Percentiles rank a stretch among this genome's conserved stretches.
phyloP scores from a whole-genome alignment of 1,140 invertebrate genomes.

The Aphaenogaster ashmeadi region DNA sequence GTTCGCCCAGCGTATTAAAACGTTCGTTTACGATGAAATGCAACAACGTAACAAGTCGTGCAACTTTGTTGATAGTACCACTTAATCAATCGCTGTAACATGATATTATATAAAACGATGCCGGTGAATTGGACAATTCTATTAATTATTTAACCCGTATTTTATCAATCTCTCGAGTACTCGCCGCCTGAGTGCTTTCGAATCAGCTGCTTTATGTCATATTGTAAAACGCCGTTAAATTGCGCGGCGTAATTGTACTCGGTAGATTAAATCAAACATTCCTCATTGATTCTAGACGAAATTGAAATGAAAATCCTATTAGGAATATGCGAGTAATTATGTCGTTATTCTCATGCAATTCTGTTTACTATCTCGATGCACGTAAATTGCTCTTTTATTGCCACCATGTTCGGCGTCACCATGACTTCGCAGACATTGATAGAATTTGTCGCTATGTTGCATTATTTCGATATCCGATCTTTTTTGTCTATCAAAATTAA shows the following conservation, averaged over 20 bases:
- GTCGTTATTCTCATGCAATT: slow-evolving; percentile 56
- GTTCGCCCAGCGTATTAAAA: slow-evolving; percentile 1
- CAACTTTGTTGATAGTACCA: slow-evolving; percentile 44
- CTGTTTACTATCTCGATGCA: slow-evolving; percentile 47
- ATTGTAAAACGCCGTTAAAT: slow-evolving; percentile 64
- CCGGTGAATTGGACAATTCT: slow-evolving; percentile 57
- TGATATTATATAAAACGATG: slow-evolving; percentile 53
- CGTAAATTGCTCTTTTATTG: slow-evolving; percentile 35
- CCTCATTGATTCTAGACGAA: slow-evolving; percentile 65
- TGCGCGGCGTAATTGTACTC: slow-evolving; percentile 59
- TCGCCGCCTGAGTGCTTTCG: slow-evolving; percentile 50
- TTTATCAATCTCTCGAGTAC: slow-evolving; percentile 57
- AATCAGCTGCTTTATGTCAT: slow-evolving; percentile 62
- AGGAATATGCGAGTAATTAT: slow-evolving; percentile 64
- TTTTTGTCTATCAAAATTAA: slow-evolving; percentile 30
- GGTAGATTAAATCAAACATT: slow-evolving; percentile 62
- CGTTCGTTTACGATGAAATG: neutral
- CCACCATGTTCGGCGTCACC: neutral
- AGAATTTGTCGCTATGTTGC: neutral
- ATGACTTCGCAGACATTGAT: neutral
- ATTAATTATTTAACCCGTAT: slow-evolving; percentile 65
- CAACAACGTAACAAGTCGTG: slow-evolving; percentile 34
- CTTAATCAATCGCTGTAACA: slow-evolving; percentile 49
- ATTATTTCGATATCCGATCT: neutral
- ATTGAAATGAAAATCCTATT: slow-evolving; percentile 64